Base-by-base conservation (phyloP, 2,888 invertebrate species). In the Drosophila mulleri region DNA sequence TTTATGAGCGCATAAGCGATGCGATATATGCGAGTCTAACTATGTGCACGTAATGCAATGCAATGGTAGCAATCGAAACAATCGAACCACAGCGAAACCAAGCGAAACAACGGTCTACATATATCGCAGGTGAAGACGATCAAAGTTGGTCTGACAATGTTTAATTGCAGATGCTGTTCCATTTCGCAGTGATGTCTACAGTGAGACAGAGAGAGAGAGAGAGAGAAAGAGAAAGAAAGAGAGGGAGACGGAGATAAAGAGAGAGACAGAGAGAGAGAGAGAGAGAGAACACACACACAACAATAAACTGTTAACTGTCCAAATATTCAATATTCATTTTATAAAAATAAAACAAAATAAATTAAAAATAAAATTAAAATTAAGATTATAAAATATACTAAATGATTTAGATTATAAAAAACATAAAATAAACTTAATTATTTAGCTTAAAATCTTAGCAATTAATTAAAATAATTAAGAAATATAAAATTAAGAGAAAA, bases 1-100 rank as follows among this genome's bases (percentile, higher is more conserved):
- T 89, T 89, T 86, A 88, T 89, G 89, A 81, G 73, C 35, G 26
- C 35, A 61, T 63, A 50, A 47, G 58, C 75, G 45, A 54, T 64
- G 67, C 79, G 63, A 77, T 76, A 79, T 76, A 78, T 79, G 79
- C 59, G 58, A 72, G 35, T 39, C 48, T 11, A 58, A 54, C 64
- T 64, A 47, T 58, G 58, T 59, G 80, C 75, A 75, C 70, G 76
- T 67, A 64, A 76, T 80, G 53, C 58, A 80, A 80, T 75, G 84
- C 72, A 84, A 84, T 74, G 60, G 73, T 69, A 83, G 69, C 65
- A 70, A 80, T 75, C 66, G 58, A 61, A 48, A 44, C 56, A 57
- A 53, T 67, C 57, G 57, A 54, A 73, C 53, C 48, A 48, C 65
- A 73, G 42, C 48, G 57, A 54, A 73, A 62, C 20, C 52, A 54